A percentile compares a stretch with the other conserved stretches of the same genome.
Conservation (phyloP, 2,888 invertebrate genomes). For the Drosophila nigricruria region DNA sequence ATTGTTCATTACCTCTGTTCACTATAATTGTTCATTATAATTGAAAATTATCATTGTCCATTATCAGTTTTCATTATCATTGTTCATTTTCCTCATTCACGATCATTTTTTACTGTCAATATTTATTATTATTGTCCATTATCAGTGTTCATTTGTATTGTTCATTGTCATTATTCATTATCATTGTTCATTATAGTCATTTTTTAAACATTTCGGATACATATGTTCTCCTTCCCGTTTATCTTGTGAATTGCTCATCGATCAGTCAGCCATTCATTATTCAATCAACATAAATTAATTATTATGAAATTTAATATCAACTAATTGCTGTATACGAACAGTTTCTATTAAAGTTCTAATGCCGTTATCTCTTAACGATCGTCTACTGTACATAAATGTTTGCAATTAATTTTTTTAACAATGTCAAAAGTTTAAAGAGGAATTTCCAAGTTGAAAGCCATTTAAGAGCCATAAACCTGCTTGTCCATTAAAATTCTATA, state of each 20-base stretch:
- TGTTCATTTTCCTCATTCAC: neutral
- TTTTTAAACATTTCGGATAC: neutral
- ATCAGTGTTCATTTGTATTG: neutral
- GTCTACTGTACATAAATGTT: neutral
- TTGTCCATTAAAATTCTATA: conserved; percentile 20
- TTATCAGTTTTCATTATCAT: neutral
- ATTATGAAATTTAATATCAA: too few relatives aligned
- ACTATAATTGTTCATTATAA: neutral
- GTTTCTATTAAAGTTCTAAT: neutral
- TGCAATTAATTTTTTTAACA: conserved; percentile 2
- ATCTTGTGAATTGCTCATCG: too few relatives aligned
- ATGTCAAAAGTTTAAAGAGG: conserved; percentile 1
- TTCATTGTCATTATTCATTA: neutral
- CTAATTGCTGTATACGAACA: too few relatives aligned
- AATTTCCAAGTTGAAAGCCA: neutral
- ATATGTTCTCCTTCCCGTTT: too few relatives aligned
- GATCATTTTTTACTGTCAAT: neutral
- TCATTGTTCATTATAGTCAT: neutral
- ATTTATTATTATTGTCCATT: neutral
- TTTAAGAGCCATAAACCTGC: conserved; percentile 25
- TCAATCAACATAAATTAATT: too few relatives aligned
- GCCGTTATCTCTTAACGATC: too few relatives aligned
- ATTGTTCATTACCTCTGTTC: neutral
- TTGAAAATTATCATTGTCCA: neutral
- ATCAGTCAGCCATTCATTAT: too few relatives aligned